These are phyloP conservation scores for Bilobella aurantiaca DNA, from an alignment of 1,140 invertebrate genomes.

Conservation along the genomic window DNA sequence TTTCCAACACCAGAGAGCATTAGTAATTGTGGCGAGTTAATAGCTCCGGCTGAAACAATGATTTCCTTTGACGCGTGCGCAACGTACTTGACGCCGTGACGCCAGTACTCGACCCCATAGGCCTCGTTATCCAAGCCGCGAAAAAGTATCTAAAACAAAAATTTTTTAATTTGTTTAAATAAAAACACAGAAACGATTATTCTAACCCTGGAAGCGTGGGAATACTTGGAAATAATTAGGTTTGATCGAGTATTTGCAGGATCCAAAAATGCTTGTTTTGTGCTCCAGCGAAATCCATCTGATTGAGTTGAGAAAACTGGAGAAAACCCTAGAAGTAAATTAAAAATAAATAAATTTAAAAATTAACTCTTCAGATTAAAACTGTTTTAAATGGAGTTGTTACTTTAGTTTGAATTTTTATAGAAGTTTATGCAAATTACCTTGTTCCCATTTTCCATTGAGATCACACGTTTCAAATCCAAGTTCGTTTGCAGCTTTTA, in stretches of 20 bases:
- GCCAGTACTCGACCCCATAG: constrained; percentile 20
- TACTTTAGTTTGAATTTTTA: background rate
- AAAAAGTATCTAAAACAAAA: constrained; percentile 14
- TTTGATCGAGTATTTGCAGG: constrained; percentile 12
- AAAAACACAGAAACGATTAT: background rate
- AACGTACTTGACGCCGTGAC: constrained; percentile 1
- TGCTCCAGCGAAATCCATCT: constrained; percentile 2
- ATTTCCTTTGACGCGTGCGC: constrained; percentile 13
- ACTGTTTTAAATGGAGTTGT: background rate
- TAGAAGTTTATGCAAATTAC: background rate
- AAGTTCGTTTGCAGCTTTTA: constrained; percentile 18
- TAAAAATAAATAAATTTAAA: background rate
- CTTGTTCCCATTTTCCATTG: constrained; percentile 20
- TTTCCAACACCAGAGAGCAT: constrained; percentile 42
- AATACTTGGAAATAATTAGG: constrained; percentile 19
- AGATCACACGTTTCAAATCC: constrained; percentile 18
- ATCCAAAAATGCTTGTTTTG: constrained; percentile 23
- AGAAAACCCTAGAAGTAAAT: constrained; percentile 12
- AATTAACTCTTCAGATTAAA: background rate
- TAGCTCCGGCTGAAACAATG: constrained; percentile 18
- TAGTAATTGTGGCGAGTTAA: constrained; percentile 36
- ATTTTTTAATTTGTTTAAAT: background rate
- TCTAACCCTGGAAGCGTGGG: constrained; percentile 10
- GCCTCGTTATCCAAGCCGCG: constrained; percentile 17
- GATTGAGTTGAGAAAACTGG: constrained; percentile 17